Percentiles rank a stretch among this genome's conserved stretches.
phyloP scores from a whole-genome alignment of 2,888 invertebrate genomes.

The Pachymerium ferrugineum region DNA sequence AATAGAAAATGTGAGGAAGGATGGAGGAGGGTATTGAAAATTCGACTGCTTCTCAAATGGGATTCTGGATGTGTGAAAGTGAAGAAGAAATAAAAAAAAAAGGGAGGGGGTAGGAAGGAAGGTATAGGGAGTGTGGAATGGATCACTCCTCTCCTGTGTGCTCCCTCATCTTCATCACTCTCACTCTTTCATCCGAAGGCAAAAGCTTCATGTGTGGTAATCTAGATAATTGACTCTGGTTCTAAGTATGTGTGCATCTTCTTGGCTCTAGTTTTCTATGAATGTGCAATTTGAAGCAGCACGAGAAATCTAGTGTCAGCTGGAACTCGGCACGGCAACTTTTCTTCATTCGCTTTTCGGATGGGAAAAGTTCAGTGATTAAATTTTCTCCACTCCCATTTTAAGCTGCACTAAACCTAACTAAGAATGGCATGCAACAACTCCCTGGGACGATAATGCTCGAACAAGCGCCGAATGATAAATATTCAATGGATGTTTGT shows the following conservation, averaged over 20 bases:
- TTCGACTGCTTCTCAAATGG: constrained; percentile 19
- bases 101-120: not conserved
- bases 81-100: not conserved
- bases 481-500: too few relatives aligned
- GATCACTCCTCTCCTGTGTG: constrained; percentile 6
- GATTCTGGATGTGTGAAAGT: constrained; percentile 27
- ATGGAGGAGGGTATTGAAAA: constrained; percentile 1
- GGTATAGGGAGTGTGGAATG: not conserved
- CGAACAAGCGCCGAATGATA: too few relatives aligned
- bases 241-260: constrained; percentile 24
- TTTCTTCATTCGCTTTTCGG: not conserved
- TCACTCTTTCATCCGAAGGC: constrained; percentile 2
- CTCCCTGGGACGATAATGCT: too few relatives aligned
- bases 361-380: not conserved
- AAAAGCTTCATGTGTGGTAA: constrained; percentile 22
- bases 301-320: not conserved
- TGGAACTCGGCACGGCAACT: not conserved
- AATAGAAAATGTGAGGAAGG: constrained; percentile 20
- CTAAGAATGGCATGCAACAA: too few relatives aligned
- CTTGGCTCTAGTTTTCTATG: constrained; percentile 27
- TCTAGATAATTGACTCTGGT: constrained; percentile 23
- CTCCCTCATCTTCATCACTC: constrained; percentile 22
- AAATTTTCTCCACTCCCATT: not conserved
- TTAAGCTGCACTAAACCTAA: not conserved
- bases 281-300: constrained; percentile 21